Conservation (phyloP, 2,113 vertebrate genomes). For the Bubo blakistoni region DNA sequence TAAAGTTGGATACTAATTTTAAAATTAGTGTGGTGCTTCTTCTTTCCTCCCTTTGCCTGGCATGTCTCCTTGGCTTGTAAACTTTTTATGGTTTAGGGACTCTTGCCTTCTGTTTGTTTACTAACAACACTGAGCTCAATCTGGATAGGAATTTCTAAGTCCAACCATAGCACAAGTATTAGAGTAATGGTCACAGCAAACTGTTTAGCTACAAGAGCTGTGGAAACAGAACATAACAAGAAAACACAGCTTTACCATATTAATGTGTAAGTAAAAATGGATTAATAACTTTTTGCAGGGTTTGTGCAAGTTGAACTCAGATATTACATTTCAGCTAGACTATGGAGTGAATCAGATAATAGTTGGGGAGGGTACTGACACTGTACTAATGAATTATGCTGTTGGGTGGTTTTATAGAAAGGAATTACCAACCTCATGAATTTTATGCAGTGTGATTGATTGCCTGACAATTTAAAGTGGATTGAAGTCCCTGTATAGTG, state of each 20-base stretch:
- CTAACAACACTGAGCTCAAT: not conserved
- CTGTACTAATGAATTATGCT: not conserved
- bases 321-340: not conserved
- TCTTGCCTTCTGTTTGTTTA: not conserved
- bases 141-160: not conserved
- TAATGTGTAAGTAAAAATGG: not conserved
- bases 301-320: not conserved
- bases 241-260: not conserved
- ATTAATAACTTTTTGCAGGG: not conserved
- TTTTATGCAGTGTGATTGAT: constrained; percentile 44
- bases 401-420: not conserved
- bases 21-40: not conserved
- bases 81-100: not conserved
- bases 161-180: not conserved
- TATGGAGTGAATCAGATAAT: not conserved
- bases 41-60: not conserved
- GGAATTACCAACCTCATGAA: not conserved
- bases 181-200: not conserved
- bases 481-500: not conserved
- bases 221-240: not conserved
- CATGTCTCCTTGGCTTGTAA: not conserved
- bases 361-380: not conserved
- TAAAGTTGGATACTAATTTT: not conserved
- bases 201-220: not conserved
- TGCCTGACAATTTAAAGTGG: constrained; percentile 31